Percentiles rank a stretch among this genome's conserved stretches.
Evolutionary conservation across 2,888 invertebrate species (phyloP).

Genomic region (Lasioglossum morio): DNA sequence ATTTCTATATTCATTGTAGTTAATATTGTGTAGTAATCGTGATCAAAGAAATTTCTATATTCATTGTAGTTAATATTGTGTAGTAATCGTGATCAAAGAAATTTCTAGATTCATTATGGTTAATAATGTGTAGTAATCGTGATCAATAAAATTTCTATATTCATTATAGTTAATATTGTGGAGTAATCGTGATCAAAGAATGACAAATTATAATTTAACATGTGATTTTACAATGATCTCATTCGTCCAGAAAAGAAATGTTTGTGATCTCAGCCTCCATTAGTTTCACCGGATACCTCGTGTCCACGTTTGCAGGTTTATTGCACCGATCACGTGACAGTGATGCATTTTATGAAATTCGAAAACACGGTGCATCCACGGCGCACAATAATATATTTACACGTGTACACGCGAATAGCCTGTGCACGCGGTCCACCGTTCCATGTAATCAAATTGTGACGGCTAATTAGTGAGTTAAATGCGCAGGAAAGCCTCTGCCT

Average conservation of each 20-base stretch:
- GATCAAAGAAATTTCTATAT: too few species aligned
- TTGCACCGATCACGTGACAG: neutral
- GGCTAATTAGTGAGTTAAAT: slow-evolving; percentile 47
- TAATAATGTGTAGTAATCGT: too few species aligned
- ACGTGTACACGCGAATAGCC: neutral
- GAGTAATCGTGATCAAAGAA: too few species aligned
- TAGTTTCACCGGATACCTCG: neutral
- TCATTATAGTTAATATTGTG: too few species aligned
- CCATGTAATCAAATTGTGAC: slow-evolving; percentile 44
- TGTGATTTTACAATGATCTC: neutral
- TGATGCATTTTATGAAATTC: neutral
- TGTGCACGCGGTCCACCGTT: neutral
- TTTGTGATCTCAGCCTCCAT: neutral
- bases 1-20: too few species aligned
- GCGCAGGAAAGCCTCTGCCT: slow-evolving; percentile 21
- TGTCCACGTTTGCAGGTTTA: neutral
- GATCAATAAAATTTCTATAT: too few species aligned
- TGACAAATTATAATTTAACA: too few species aligned
- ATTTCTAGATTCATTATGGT: too few species aligned
- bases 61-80: too few species aligned
- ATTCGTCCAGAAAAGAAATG: neutral
- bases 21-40: too few species aligned
- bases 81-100: too few species aligned
- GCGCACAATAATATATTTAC: slow-evolving; percentile 22
- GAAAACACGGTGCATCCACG: slow-evolving; percentile 5